Evolutionary conservation across 2,888 invertebrate genomes (phyloP), one percentile per base, ranked within the genome.

Genomic region (Pollenia angustigena): DNA sequence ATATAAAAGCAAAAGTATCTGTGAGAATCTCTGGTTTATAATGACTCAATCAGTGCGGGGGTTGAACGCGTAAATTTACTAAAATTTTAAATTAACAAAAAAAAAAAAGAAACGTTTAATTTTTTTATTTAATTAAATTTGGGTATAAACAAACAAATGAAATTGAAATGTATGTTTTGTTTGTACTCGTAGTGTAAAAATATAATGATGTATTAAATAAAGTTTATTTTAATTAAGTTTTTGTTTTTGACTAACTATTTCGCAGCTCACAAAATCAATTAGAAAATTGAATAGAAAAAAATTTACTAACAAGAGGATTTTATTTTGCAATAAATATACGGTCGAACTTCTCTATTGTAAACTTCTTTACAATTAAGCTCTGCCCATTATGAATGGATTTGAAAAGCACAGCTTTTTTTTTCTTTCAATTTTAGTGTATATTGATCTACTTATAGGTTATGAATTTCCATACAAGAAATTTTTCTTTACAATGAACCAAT

Each of bases 21-120:
- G 7, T 42, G 58, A 66, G 46, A 48, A 8, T 69, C 23, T 68
- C 16, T 50, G 32, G 32, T 4, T 32, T 18, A 48, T n/a, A 18
- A 8, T 40, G 40, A 16, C 48, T 8, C n/a, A 32, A 16, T 40
- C 12, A 64, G 68, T 68, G 84, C 60, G 84, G 79, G 84, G 84
- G 79, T 72, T 72, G 50, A 44, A 58, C 54, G 42, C 46, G n/a
- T 66, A 66, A 72, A 71, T 78, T 83, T 54, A 83, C 54, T 56
- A 62, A 66, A 82, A 78, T 72, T 72, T 10, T 62, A 78, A 56
- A 46, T 12, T 18, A 9, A 46, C n/a, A 40, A 62, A 62, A 74
- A 79, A 72, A 58, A 48, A 8, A 23, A 12, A 50, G 4, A 71
- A 66, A 84, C n/a, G 50, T 40, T 69, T 16, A 11, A 23, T 23